Evolutionary conservation across 2,797 vertebrate species (phyloP).

Genomic region (Brotogeris chrysoptera): DNA sequence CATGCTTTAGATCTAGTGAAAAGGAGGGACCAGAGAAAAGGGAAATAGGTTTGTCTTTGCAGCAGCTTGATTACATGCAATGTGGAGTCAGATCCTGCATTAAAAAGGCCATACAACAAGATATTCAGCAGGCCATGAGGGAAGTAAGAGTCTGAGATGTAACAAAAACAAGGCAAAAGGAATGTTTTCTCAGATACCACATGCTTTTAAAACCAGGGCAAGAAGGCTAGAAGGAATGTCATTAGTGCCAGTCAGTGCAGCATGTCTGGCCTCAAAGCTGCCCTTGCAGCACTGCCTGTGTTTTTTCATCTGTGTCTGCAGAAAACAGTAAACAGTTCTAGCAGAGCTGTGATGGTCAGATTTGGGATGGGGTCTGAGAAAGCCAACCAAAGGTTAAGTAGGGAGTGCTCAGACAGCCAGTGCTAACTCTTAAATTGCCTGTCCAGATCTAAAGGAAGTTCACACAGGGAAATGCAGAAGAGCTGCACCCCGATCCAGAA

Average conservation of each 20-base stretch:
- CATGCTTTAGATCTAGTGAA: background rate
- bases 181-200: background rate
- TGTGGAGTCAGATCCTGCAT: background rate
- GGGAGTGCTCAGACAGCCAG: background rate
- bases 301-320: background rate
- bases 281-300: background rate
- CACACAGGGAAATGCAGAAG: background rate
- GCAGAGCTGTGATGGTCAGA: background rate
- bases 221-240: background rate
- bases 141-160: background rate
- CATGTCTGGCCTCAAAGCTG: background rate
- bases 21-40: background rate
- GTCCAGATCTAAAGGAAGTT: background rate
- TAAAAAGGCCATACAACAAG: background rate
- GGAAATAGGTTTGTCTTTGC: background rate
- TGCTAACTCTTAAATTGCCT: background rate
- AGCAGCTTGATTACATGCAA: background rate
- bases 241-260: background rate
- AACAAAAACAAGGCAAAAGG: background rate
- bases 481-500: background rate
- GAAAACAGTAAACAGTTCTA: background rate
- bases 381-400: background rate
- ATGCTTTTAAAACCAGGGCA: background rate
- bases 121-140: background rate
- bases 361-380: background rate